phyloP scores from a whole-genome alignment of 30 jellyfish, hydroid and myxozoan genomes.

The Cassiopea andromeda region DNA sequence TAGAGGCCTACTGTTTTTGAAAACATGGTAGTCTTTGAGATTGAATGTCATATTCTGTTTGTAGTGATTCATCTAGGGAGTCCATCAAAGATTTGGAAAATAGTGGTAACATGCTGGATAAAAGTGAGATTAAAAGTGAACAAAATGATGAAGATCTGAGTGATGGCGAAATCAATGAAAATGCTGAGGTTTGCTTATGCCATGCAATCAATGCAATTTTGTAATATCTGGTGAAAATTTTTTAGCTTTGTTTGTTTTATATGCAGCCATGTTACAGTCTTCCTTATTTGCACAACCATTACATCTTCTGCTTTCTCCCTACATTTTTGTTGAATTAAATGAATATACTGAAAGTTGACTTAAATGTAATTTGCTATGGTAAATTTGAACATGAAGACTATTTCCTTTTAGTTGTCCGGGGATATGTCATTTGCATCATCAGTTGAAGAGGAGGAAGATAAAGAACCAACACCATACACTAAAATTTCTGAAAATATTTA shows the following conservation, averaged over 20 bases:
- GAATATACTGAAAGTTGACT: no score
- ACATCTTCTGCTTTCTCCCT: no score
- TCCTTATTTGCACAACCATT: no score
- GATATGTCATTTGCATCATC: constrained; percentile 62
- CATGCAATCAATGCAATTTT: background rate
- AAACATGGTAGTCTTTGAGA: background rate
- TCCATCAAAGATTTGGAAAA: background rate
- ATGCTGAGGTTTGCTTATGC: constrained; percentile 17
- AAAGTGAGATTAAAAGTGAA: background rate
- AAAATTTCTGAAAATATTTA: constrained; percentile 67
- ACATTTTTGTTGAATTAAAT: no score
- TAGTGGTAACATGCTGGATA: background rate
- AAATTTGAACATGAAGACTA: background rate
- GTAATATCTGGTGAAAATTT: no score
- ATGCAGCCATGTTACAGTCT: no score
- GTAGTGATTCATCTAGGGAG: constrained; percentile 33
- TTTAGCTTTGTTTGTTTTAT: no score
- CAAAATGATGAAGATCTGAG: background rate
- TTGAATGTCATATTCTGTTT: background rate
- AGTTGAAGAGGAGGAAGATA: constrained; percentile 66
- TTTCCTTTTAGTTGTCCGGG: constrained; percentile 22
- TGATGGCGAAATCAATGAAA: constrained; percentile 25
- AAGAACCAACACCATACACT: constrained; percentile 75
- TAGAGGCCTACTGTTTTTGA: background rate
- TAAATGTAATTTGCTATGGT: no score